These are phyloP conservation scores for Cephus rjabovi DNA, from an alignment of 2,888 invertebrate genomes.

Conservation along the genomic window DNA sequence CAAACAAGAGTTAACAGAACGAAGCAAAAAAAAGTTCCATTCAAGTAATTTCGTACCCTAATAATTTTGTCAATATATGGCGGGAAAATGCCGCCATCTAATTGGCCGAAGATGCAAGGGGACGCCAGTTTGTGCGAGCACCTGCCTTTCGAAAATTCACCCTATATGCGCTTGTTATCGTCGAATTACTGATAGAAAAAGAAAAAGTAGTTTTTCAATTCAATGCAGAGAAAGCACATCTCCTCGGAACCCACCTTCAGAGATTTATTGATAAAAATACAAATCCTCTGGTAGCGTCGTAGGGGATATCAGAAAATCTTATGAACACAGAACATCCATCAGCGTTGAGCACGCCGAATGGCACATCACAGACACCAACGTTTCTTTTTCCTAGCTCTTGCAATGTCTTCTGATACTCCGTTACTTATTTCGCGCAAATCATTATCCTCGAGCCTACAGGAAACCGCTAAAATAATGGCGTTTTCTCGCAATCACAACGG, in stretches of 20 bases:
- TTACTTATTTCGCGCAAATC: neutral
- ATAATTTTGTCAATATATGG: slow-evolving; percentile 48
- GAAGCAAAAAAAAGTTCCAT: neutral
- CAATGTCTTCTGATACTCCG: neutral
- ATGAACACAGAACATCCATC: slow-evolving; percentile 33
- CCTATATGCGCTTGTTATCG: slow-evolving; percentile 30
- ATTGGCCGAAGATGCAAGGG: slow-evolving; percentile 40
- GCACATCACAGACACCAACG: slow-evolving; percentile 29
- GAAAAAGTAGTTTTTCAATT: neutral
- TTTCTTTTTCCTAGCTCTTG: neutral
- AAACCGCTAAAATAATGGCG: neutral
- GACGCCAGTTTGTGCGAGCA: slow-evolving; percentile 32
- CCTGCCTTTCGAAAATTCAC: slow-evolving; percentile 31
- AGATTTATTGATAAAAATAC: slow-evolving; percentile 22
- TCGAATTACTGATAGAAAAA: neutral
- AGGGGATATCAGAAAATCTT: slow-evolving; percentile 23
- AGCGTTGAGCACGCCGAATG: slow-evolving; percentile 31
- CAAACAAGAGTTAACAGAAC: neutral
- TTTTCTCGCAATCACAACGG: neutral
- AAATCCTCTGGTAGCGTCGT: slow-evolving; percentile 32
- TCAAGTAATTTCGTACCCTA: slow-evolving; percentile 35
- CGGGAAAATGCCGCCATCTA: slow-evolving; percentile 56
- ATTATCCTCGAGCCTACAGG: neutral
- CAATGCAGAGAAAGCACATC: neutral
- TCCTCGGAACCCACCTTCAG: neutral